Percentiles rank a stretch among this genome's conserved stretches.
These are phyloP conservation scores for Lucinisca nassula DNA, from an alignment of 2,888 invertebrate genomes.

Conservation along the genomic window DNA sequence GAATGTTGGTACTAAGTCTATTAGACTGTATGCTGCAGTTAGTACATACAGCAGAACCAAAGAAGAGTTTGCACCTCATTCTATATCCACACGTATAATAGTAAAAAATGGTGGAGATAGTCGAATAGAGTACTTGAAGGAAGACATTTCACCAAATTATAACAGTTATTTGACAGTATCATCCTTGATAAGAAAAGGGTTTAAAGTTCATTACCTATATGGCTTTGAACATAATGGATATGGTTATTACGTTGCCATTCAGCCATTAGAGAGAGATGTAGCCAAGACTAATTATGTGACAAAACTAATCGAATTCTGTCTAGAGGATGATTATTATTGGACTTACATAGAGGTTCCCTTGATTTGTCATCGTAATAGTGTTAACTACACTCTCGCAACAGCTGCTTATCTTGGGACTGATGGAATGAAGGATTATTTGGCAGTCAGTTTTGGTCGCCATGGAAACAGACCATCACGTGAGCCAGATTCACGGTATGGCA, in stretches of 20 bases:
- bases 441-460: slow-evolving; percentile 59
- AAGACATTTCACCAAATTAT: slow-evolving; percentile 13
- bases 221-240: slow-evolving; percentile 67
- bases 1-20: slow-evolving; percentile 1
- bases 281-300: slow-evolving; percentile 74
- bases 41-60: slow-evolving; percentile 53
- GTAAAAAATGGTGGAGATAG: slow-evolving; percentile 12
- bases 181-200: slow-evolving; percentile 29
- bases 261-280: slow-evolving; percentile 44
- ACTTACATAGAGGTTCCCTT: slow-evolving; percentile 87
- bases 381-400: slow-evolving; percentile 66
- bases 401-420: slow-evolving; percentile 55
- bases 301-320: slow-evolving; percentile 85
- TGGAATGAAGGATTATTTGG: slow-evolving; percentile 28
- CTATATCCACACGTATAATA: slow-evolving; percentile 60
- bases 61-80: slow-evolving; percentile 53
- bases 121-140: slow-evolving; percentile 45
- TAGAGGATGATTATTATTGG: slow-evolving; percentile 78
- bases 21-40: slow-evolving; percentile 63
- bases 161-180: slow-evolving; percentile 43
- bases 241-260: slow-evolving; percentile 63
- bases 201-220: slow-evolving; percentile 54
- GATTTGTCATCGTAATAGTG: slow-evolving; percentile 63
- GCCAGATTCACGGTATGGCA: slow-evolving; percentile 34
- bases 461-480: not conserved